Evolutionary conservation across 2,888 invertebrate species (phyloP).

Genomic region (Rhagonycha fulva): DNA sequence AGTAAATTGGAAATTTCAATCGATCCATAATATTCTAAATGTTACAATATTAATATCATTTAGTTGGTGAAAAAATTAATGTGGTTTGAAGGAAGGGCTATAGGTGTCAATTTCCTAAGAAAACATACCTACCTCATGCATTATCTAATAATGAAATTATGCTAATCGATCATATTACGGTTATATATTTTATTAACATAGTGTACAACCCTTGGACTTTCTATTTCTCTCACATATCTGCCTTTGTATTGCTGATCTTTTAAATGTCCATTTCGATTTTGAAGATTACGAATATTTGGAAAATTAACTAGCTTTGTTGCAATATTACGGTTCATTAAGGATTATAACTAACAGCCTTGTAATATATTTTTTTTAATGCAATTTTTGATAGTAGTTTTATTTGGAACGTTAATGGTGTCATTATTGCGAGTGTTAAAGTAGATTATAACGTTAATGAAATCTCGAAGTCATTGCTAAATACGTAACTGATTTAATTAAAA

Average conservation of each 20-base stretch:
- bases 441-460: neutral
- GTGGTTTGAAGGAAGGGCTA: neutral
- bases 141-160: neutral
- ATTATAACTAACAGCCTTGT: neutral
- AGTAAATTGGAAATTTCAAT: neutral
- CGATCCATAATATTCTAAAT: neutral
- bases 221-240: neutral
- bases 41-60: neutral
- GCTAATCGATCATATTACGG: neutral
- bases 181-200: neutral
- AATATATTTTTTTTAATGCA: neutral
- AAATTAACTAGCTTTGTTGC: neutral
- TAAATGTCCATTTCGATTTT: no score
- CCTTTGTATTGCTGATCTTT: neutral
- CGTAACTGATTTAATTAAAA: neutral
- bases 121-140: neutral
- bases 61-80: neutral
- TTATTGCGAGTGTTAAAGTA: neutral
- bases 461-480: neutral
- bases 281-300: neutral
- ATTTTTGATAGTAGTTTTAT: neutral
- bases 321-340: neutral
- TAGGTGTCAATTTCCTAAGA: neutral
- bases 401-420: neutral
- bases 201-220: neutral